A percentile compares a stretch with the other conserved stretches of the same genome.
These are phyloP conservation scores for Aphis craccivora DNA, from an alignment of 1,140 invertebrate genomes.

Conservation along the genomic window DNA sequence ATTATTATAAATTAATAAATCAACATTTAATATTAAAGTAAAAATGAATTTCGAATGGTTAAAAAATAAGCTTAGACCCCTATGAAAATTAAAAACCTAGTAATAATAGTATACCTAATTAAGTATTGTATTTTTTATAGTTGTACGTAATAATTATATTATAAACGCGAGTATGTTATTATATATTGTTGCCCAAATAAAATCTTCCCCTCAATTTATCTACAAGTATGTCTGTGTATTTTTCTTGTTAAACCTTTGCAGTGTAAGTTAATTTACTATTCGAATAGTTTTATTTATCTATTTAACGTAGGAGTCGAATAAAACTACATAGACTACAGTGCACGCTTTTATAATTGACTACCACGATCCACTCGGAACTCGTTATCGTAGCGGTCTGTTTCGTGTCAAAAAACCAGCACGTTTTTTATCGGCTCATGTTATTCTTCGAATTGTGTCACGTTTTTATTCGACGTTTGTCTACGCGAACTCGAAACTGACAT, in stretches of 20 bases:
- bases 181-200: neutral
- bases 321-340: neutral
- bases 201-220: neutral
- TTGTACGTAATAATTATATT: neutral
- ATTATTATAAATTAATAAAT: neutral
- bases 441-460: neutral
- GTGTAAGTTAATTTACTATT: neutral
- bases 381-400: neutral
- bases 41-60: neutral
- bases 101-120: neutral
- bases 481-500: neutral
- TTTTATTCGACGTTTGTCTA: neutral
- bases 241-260: neutral
- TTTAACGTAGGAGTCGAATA: neutral
- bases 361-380: neutral
- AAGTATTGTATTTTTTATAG: neutral
- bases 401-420: neutral
- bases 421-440: neutral
- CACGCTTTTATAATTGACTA: neutral
- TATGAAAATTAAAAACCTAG: neutral
- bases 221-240: neutral
- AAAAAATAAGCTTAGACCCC: neutral
- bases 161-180: neutral
- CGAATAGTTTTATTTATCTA: neutral
- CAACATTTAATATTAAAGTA: neutral